These are phyloP conservation scores for Amphipoea lucens DNA, from an alignment of 2,888 invertebrate species.

Conservation along the genomic window DNA sequence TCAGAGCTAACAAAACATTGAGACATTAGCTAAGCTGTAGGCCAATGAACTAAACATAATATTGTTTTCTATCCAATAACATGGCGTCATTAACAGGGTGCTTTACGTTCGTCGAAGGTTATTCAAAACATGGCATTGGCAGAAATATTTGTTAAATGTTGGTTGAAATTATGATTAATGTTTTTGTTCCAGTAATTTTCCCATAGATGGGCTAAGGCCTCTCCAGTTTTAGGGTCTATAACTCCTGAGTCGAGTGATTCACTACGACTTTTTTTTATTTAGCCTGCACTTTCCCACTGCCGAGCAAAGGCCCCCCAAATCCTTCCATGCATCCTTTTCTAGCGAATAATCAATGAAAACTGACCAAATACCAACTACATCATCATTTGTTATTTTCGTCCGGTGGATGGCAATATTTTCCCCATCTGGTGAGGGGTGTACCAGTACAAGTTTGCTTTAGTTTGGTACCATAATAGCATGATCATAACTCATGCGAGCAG, in stretches of 20 bases:
- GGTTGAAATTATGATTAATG: background rate
- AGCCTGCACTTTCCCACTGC: too few species aligned
- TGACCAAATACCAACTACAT: background rate
- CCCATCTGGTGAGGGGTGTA: background rate
- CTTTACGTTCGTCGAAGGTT: background rate
- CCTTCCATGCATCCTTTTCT: too few species aligned
- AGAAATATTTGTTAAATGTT: background rate
- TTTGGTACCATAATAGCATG: background rate
- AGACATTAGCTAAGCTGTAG: constrained; percentile 48
- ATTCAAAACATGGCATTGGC: too few species aligned
- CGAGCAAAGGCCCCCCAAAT: too few species aligned
- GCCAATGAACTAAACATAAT: constrained; percentile 57
- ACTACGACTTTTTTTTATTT: too few species aligned
- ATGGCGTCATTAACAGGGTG: constrained; percentile 19
- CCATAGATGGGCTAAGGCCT: too few species aligned
- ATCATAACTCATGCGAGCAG: constrained; percentile 17
- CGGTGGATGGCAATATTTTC: background rate
- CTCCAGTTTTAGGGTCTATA: background rate
- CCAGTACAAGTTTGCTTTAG: background rate
- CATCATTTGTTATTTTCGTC: background rate
- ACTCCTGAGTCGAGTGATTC: background rate
- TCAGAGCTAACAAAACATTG: constrained; percentile 4
- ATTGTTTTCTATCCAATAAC: constrained; percentile 23
- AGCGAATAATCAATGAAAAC: background rate
- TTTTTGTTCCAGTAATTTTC: background rate